A percentile compares a stretch with the other conserved stretches of the same genome.
phyloP scores from a whole-genome alignment of 2,113 vertebrate genomes.

The Struthidea cinerea region DNA sequence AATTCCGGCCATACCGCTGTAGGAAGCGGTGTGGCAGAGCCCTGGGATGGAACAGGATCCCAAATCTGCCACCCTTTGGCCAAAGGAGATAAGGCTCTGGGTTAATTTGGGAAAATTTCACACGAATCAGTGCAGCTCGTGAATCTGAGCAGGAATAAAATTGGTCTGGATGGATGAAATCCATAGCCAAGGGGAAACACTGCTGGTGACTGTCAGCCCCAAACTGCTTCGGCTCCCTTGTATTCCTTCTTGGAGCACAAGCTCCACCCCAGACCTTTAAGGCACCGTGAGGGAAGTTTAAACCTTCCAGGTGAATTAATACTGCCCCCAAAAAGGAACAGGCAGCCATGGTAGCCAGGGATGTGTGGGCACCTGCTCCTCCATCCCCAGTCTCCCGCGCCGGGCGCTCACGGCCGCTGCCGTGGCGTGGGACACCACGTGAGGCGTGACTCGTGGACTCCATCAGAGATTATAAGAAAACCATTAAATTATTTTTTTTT shows the following conservation, averaged over 20 bases:
- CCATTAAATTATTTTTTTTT: not conserved
- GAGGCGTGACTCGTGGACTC: not conserved
- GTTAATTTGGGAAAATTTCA: not conserved
- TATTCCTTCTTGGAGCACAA: not conserved
- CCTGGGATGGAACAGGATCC: not conserved
- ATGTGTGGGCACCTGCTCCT: not conserved
- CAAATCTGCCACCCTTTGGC: not conserved
- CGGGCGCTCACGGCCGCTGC: fast-evolving
- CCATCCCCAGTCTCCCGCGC: not conserved
- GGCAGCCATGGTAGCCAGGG: fast-evolving
- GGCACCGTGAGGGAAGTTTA: not conserved
- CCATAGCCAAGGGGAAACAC: fast-evolving
- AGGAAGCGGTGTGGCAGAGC: fast-evolving
- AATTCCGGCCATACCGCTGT: fast-evolving
- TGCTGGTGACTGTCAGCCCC: fast-evolving
- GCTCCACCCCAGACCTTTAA: fast-evolving
- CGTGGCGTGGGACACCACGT: fast-evolving
- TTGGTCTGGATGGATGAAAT: not conserved
- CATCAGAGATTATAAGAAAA: not conserved
- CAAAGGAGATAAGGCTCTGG: not conserved
- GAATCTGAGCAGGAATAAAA: not conserved
- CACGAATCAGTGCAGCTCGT: fast-evolving
- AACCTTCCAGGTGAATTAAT: not conserved
- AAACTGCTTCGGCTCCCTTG: fast-evolving
- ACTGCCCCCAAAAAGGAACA: not conserved